Conservation (phyloP, 2,888 invertebrate genomes). For the Diplolepis rosae region DNA sequence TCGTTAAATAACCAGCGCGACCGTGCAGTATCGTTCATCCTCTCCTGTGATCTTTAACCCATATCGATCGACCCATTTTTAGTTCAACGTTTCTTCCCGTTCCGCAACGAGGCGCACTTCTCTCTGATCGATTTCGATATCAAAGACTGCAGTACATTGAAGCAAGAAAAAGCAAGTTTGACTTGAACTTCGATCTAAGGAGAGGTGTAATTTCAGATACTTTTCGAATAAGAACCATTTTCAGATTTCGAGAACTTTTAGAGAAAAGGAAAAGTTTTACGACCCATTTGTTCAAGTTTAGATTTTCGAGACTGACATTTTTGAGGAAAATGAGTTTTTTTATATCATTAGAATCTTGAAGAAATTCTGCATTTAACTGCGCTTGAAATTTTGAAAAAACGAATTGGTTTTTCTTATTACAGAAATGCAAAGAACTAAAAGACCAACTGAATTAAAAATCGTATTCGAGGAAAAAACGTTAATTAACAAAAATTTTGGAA, state of each 20-base stretch:
- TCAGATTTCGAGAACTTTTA: background rate
- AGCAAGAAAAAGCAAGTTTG: conserved; percentile 15
- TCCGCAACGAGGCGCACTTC: background rate
- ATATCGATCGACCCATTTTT: conserved; percentile 13
- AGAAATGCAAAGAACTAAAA: no score
- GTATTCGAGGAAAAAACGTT: no score
- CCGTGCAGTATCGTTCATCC: background rate
- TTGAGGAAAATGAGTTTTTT: no score
- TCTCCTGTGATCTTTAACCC: background rate
- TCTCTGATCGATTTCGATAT: conserved; percentile 34
- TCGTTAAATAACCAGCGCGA: background rate
- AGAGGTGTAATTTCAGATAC: conserved; percentile 3
- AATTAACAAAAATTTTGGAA: no score
- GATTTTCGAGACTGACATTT: no score
- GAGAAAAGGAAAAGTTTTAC: background rate
- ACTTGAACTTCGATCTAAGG: background rate
- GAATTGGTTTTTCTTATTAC: no score
- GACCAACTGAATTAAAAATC: no score
- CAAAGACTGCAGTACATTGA: conserved; percentile 17
- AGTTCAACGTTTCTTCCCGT: conserved; percentile 11
- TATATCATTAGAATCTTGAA: no score
- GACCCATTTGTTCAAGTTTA: background rate
- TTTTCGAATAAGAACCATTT: conserved; percentile 2
- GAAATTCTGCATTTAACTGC: no score
- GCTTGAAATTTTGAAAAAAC: no score